phyloP scores from a whole-genome alignment of 1,140 invertebrate species.

The Drosophila pachea region DNA sequence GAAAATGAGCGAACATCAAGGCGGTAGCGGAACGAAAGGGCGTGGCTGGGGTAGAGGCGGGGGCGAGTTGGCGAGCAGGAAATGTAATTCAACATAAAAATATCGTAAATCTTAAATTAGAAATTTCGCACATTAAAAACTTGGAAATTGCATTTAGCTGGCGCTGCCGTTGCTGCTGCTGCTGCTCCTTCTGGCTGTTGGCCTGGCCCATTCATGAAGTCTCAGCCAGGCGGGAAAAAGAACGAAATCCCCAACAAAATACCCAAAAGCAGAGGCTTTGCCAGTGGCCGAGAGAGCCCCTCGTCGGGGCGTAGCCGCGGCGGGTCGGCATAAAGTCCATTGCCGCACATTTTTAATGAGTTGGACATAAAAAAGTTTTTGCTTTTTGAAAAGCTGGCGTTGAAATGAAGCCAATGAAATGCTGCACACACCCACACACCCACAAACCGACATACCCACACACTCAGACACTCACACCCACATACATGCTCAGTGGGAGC shows the following conservation, averaged over 20 bases:
- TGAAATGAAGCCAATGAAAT: slow-evolving; percentile 72
- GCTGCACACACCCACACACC: slow-evolving; percentile 23
- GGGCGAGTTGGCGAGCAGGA: slow-evolving; percentile 10
- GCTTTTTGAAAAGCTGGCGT: slow-evolving; percentile 71
- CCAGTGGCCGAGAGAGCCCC: no score
- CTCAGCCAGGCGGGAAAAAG: slow-evolving; percentile 5
- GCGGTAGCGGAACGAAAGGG: not conserved
- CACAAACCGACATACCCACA: not conserved
- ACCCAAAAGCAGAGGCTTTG: slow-evolving; percentile 42
- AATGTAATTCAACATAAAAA: slow-evolving; percentile 76
- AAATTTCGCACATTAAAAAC: slow-evolving; percentile 78
- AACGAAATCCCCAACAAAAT: slow-evolving; percentile 49
- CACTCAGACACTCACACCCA: not conserved
- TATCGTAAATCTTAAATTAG: slow-evolving; percentile 78
- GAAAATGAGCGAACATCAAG: slow-evolving; percentile 69
- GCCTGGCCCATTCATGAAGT: slow-evolving; percentile 31
- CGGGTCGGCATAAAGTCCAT: slow-evolving; percentile 59
- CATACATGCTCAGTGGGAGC: not conserved
- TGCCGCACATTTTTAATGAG: slow-evolving; percentile 76
- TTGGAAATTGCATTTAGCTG: slow-evolving; percentile 76
- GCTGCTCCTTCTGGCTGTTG: slow-evolving; percentile 4
- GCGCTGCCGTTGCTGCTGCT: no score
- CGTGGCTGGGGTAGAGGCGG: not conserved
- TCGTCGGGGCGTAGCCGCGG: slow-evolving; percentile 12
- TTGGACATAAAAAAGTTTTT: slow-evolving; percentile 76